phyloP scores from a whole-genome alignment of 2,797 vertebrate genomes.

The Etheostoma perlongum region DNA sequence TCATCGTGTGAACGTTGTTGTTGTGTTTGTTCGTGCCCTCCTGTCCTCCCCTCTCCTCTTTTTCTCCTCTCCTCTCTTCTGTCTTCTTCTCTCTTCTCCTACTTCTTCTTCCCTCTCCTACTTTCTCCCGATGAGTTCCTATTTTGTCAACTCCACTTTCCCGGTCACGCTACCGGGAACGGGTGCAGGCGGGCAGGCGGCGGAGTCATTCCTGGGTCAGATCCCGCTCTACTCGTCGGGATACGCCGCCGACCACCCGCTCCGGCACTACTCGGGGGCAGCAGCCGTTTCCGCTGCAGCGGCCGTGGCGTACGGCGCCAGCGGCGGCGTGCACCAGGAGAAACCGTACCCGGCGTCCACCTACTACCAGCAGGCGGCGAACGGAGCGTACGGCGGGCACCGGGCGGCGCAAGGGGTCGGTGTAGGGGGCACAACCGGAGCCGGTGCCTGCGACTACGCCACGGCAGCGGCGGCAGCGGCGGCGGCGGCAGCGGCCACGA shows the following conservation, averaged over 20 bases:
- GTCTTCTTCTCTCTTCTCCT: conserved; percentile 8
- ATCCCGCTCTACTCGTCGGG: conserved; percentile 96
- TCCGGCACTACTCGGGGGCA: conserved; percentile 92
- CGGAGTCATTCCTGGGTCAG: conserved; percentile 96
- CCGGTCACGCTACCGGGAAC: conserved; percentile 93
- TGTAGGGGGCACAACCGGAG: conserved; percentile 65
- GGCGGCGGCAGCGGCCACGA: conserved; percentile 69
- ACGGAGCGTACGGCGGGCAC: conserved; percentile 87
- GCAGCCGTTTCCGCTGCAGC: conserved; percentile 89
- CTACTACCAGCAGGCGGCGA: conserved; percentile 91
- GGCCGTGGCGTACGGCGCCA: conserved; percentile 87
- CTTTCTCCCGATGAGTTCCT: conserved; percentile 97
- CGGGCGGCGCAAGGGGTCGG: conserved; percentile 68
- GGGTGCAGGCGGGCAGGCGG: conserved; percentile 87
- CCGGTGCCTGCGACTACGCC: conserved; percentile 91
- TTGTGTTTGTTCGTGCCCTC: conserved; percentile 75
- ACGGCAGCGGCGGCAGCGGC: conserved; percentile 74
- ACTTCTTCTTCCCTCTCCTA: conserved; percentile 6
- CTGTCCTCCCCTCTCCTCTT: conserved; percentile 61
- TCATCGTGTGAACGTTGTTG: conserved; percentile 61
- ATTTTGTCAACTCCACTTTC: conserved; percentile 99
- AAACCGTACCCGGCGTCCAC: conserved; percentile 79
- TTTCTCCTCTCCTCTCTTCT: conserved; percentile 32
- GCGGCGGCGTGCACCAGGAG: conserved; percentile 69
- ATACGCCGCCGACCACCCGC: conserved; percentile 92